Base-by-base conservation (phyloP, 35 echinoderm and acorn worm genomes). In the Eucidaris tribuloides region DNA sequence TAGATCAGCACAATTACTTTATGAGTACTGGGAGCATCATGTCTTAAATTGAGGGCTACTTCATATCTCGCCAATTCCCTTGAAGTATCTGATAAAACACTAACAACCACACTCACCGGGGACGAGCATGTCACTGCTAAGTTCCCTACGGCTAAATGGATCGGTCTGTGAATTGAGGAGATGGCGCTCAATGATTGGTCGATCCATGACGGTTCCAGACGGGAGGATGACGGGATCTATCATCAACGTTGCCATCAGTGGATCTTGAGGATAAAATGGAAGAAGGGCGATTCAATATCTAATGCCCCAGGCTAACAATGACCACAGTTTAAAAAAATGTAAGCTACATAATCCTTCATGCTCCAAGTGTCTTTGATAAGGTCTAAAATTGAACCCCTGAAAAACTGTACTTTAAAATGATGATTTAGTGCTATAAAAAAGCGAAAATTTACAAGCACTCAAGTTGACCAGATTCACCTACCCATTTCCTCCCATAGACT, bases 151-250 rank as follows among this genome's bases (percentile, higher is more conserved):
- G 59, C 89, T 99, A 65, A 99, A 98, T 1, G 95, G 95, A 56
- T 98, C 95, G 6, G 95, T 97, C 81, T 92, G 86, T 17, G 95
- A 98, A 83, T 98, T 98, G 7, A 98, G 71, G 28, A 99, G 83
- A 77, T 99, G 96, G 5, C 96, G 76, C 29, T 99, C 96, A 58
- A 99, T 99, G 62, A 99, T 93, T 30, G 83, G 38, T 7, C 96
- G 79, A 50, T 99, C 96, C 96, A 99, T 99, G 56, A 99, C 84
- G 5, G 88, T 79, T 11, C 90, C 96, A 19, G 96, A 99, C 31
- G 96, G 96, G 5, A 99, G 87, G 30, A 90, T 80, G 0, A 99
- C 96, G 1, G 96, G 96, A 79, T 99, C 96, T 31, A 45, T 66
- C 96, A 99, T 99, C 42, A 99, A 44, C 2, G 96, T 99, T 20